These are phyloP conservation scores for Prosapia bicincta DNA, from an alignment of 2,888 invertebrate genomes.

Conservation along the genomic window DNA sequence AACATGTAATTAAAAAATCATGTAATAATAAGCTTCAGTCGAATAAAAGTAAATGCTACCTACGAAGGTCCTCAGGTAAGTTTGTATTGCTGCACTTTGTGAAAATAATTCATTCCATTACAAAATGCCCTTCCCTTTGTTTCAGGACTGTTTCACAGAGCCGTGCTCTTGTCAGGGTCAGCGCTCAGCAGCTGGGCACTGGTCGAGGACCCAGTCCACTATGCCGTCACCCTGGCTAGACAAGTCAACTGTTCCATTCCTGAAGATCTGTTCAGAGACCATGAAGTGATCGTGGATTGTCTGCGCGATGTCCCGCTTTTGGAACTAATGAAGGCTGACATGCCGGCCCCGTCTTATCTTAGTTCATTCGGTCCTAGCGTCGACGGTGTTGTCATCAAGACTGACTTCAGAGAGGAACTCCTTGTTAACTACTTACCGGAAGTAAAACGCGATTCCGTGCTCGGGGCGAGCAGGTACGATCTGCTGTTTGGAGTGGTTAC, in stretches of 20 bases:
- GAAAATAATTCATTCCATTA: neutral
- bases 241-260: constrained; percentile 80
- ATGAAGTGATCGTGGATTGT: constrained; percentile 82
- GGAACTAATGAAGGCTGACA: constrained; percentile 69
- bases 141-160: constrained; percentile 80
- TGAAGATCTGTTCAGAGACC: constrained; percentile 74
- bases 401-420: constrained; percentile 80
- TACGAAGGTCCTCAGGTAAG: too few species aligned
- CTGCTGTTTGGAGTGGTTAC: constrained; percentile 89
- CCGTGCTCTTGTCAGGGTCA: constrained; percentile 82
- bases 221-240: constrained; percentile 74
- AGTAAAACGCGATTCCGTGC: constrained; percentile 50
- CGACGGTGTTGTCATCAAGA: constrained; percentile 90
- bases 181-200: constrained; percentile 88
- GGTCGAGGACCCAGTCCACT: constrained; percentile 80
- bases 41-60: too few species aligned
- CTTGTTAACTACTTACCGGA: constrained; percentile 68
- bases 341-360: constrained; percentile 75
- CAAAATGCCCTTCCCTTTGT: constrained; percentile 41
- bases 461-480: constrained; percentile 65
- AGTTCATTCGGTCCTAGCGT: constrained; percentile 78
- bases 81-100: neutral
- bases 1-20: too few species aligned
- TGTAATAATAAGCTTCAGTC: too few species aligned
- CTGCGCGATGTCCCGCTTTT: constrained; percentile 71